A percentile compares a stretch with the other conserved stretches of the same genome.
Evolutionary conservation across 2,113 vertebrate species (phyloP).

Genomic region (Glareola pratincola): DNA sequence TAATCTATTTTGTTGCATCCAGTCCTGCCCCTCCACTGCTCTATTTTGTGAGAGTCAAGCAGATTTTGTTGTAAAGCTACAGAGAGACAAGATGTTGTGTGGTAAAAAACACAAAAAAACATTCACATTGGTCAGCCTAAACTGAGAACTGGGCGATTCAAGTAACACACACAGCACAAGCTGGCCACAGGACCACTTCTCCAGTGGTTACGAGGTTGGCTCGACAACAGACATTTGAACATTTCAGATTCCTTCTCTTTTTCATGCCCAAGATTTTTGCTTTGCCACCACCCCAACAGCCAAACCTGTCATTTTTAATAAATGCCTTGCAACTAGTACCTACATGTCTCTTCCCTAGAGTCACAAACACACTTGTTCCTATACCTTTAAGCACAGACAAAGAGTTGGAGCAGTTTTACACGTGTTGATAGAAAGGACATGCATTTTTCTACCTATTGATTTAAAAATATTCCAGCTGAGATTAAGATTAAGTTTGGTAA

Average conservation of each 20-base stretch:
- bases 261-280: not conserved
- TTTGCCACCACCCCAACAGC: not conserved
- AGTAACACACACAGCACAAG: rapidly evolving
- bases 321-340: not conserved
- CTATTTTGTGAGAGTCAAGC: not conserved
- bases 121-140: not conserved
- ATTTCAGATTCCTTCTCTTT: not conserved
- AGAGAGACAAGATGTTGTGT: not conserved
- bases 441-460: not conserved
- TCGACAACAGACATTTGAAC: not conserved
- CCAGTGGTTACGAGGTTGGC: not conserved
- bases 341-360: not conserved
- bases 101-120: not conserved
- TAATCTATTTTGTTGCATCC: not conserved
- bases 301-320: not conserved
- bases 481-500: not conserved
- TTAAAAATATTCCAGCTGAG: not conserved
- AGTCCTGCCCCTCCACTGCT: not conserved
- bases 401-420: not conserved
- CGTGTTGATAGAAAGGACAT: not conserved
- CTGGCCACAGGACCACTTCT: not conserved
- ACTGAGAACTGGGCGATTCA: not conserved
- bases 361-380: not conserved
- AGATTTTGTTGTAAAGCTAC: not conserved
- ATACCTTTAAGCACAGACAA: not conserved